phyloP scores from a whole-genome alignment of 1,140 invertebrate species.

The Drosophila varians region DNA sequence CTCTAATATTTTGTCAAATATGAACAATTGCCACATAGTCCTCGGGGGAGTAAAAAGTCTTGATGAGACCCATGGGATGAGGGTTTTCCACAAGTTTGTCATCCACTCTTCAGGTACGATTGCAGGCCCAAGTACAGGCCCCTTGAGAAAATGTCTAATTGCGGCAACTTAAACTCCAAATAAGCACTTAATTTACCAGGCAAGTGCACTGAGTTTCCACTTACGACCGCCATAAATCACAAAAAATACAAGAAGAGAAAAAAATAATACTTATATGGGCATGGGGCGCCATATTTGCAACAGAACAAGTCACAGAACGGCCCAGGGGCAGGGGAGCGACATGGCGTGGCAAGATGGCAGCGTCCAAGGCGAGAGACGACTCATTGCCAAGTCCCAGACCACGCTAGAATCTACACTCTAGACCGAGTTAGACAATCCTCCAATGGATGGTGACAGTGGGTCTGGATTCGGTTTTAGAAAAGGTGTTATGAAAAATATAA shows the following conservation, averaged over 20 bases:
- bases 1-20: slow-evolving; percentile 9
- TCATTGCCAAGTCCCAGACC: slow-evolving; percentile 61
- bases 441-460: slow-evolving; percentile 18
- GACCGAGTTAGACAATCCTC: slow-evolving; percentile 20
- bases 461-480: too few relatives aligned
- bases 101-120: slow-evolving; percentile 33
- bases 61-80: slow-evolving; percentile 17
- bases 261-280: slow-evolving; percentile 25
- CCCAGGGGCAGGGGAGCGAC: not conserved
- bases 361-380: slow-evolving; percentile 55
- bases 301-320: slow-evolving; percentile 42
- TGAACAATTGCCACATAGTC: slow-evolving; percentile 15
- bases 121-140: slow-evolving; percentile 49
- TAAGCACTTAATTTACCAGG: slow-evolving; percentile 80
- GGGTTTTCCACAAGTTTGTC: slow-evolving; percentile 27
- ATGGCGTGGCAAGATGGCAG: slow-evolving; percentile 23
- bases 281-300: slow-evolving; percentile 49
- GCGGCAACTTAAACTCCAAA: slow-evolving; percentile 77
- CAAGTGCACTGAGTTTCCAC: slow-evolving; percentile 67
- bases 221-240: slow-evolving; percentile 53
- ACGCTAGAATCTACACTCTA: slow-evolving; percentile 21
- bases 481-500: not conserved
- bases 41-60: slow-evolving; percentile 7
- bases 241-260: slow-evolving; percentile 23
- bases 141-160: slow-evolving; percentile 71